These are phyloP conservation scores for Carassius auratus DNA, from an alignment of 2,113 vertebrate species.

Conservation along the genomic window DNA sequence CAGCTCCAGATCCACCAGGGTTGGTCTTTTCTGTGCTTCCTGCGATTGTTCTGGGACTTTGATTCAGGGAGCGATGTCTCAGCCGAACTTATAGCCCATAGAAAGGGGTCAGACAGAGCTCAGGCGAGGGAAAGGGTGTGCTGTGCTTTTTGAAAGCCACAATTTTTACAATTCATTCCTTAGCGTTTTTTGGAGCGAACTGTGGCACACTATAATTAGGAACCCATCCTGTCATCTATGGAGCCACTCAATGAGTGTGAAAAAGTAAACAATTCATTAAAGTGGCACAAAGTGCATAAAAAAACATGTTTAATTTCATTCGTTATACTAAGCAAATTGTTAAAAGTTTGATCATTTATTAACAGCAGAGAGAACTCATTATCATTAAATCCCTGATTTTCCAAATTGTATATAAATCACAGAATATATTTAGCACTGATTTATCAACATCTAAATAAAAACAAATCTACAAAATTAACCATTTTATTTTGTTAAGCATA, in stretches of 20 bases:
- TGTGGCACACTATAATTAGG: slow-evolving; percentile 67
- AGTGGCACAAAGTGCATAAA: slow-evolving; percentile 6
- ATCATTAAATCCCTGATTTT: neutral
- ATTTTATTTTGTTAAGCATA: neutral
- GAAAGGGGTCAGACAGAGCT: slow-evolving; percentile 70
- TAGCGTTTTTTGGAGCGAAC: slow-evolving; percentile 50
- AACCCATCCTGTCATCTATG: slow-evolving; percentile 40
- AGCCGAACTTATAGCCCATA: slow-evolving; percentile 66
- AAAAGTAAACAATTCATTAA: slow-evolving; percentile 15
- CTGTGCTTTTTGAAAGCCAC: slow-evolving; percentile 50
- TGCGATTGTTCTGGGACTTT: slow-evolving; percentile 80
- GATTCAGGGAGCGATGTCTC: slow-evolving; percentile 80
- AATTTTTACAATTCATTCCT: slow-evolving; percentile 42
- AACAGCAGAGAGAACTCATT: neutral
- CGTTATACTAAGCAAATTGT: neutral
- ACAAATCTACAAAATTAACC: neutral
- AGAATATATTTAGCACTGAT: neutral
- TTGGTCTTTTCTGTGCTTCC: slow-evolving; percentile 74
- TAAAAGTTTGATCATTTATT: neutral
- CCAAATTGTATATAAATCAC: neutral
- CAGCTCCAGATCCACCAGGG: slow-evolving; percentile 69
- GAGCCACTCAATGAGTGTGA: neutral
- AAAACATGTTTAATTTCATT: neutral
- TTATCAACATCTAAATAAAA: neutral
- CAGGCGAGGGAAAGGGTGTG: slow-evolving; percentile 57